Evolutionary conservation across 1,140 invertebrate species (phyloP).

Genomic region (Melanaphis sacchari): DNA sequence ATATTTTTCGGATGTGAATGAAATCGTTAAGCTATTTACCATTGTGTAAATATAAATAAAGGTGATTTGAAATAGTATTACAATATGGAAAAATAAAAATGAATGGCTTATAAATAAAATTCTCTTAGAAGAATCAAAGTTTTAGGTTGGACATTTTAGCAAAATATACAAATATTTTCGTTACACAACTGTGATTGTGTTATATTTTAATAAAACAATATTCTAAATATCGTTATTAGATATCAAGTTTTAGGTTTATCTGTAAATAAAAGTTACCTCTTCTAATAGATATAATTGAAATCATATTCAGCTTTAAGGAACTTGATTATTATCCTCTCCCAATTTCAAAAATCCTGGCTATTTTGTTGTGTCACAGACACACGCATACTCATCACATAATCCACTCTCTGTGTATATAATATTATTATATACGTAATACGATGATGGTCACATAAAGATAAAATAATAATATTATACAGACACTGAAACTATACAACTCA

Average conservation of each 20-base stretch:
- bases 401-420: too few species aligned
- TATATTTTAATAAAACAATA: neutral
- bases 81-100: neutral
- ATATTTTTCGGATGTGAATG: neutral
- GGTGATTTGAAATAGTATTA: neutral
- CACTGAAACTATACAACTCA: neutral
- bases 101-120: neutral
- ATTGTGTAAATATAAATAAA: too few species aligned
- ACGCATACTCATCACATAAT: neutral
- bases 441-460: neutral
- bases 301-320: too few species aligned
- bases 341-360: neutral
- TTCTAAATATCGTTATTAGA: neutral
- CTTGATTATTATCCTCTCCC: too few species aligned
- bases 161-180: too few species aligned
- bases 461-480: neutral
- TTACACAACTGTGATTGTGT: too few species aligned
- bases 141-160: neutral
- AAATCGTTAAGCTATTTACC: neutral
- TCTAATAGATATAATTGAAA: too few species aligned
- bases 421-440: neutral
- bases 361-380: neutral
- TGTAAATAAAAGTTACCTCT: too few species aligned
- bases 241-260: neutral
- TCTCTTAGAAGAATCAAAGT: neutral